Base-by-base conservation (phyloP, 2,888 invertebrate genomes). In the Orthosia gothica region DNA sequence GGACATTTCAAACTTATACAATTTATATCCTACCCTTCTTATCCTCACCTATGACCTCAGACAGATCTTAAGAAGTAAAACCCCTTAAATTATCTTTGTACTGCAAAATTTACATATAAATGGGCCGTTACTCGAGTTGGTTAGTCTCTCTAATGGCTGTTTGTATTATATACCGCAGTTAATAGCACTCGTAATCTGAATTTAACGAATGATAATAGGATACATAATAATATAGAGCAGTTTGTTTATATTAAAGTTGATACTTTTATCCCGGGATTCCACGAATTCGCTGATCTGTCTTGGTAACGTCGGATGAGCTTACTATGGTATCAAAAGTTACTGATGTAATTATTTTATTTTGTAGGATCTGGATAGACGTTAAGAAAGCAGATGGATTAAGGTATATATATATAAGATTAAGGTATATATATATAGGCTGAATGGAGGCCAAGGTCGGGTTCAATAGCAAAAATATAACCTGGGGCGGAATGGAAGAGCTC, bases 91-190 rank as follows among this genome's bases (percentile, higher is more conserved):
- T 93, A 93, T 94, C 92, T 91, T 89, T 82, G 84, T 90, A 89
- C 88, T 88, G 89, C 91, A 84, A 88, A 91, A 94, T 95, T 94
- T 92, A 90, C 95, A 95, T 95, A 93, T 89, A 94, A 95, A 95
- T 95, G 92, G 93, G 89, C 88, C 89, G 91, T 94, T 94, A 93
- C 87, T 91, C 87, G 89, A 90, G 89, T 91, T 90, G 89, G 91
- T 92, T 90, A 91, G 90, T 85, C 89, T 90, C 86, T 84, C 85
- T 93, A 94, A 94, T 94, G 92, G 92, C 77, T 91, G 92, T 94
- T 87, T 93, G 92, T 94, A 93, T 89, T 92, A 92, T 79, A 76
- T 83, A 91, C 90, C 86, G 79, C 85, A 74, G 86, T 89, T 88
- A 77, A 85, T 79, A 84, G 70, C 82, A 82, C 85, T 84, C 85